Base-by-base conservation (phyloP, 2,113 vertebrate species). In the Nothobranchius kuhntae region DNA sequence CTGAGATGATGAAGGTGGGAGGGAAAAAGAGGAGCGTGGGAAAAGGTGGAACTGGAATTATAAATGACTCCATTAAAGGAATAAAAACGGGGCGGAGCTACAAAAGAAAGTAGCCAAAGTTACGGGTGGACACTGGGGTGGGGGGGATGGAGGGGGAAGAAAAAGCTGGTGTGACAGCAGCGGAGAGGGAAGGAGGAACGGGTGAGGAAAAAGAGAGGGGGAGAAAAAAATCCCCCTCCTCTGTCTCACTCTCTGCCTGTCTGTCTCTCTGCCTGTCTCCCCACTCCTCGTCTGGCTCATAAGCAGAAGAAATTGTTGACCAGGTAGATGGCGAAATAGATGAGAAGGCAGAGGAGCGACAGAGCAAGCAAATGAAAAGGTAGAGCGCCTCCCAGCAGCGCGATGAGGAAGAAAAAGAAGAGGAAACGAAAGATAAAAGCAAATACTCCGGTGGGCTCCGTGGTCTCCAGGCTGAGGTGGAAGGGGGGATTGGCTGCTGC, bases 381-480 rank as follows among this genome's bases (percentile, higher is more conserved):
- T 55, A 92, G 81, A 83, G 92, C 89, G 75, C 91, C 93, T 90
- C 91, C 92, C 86, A 92, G 89, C 80, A 91, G 81, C 83, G 86
- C 90, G 78, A 93, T 92, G 87, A 93, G 91, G 82, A 92, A 91
- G 83, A 92, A 91, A 84, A 92, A 92, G 89, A 93, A 93, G 77
- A 92, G 87, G 89, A 91, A 93, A 80, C 90, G 89, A 84, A 92
- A 92, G 85, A 93, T 84, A 88, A 93, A 92, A 69, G 85, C 88
- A 80, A 93, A 92, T 90, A 94, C 80, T 91, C 91, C 89, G 71
- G 89, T 85, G 89, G 87, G 86, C 86, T 93, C 93, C 92, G 86
- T 92, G 61, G 81, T 91, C 82, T 88, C 89, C 87, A 87, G 81
- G 82, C 80, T 85, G 24, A 8, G 51, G 87, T 79, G 89, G 87